These are phyloP conservation scores for Notodonta ziczac DNA, from an alignment of 2,888 invertebrate species.

Conservation along the genomic window DNA sequence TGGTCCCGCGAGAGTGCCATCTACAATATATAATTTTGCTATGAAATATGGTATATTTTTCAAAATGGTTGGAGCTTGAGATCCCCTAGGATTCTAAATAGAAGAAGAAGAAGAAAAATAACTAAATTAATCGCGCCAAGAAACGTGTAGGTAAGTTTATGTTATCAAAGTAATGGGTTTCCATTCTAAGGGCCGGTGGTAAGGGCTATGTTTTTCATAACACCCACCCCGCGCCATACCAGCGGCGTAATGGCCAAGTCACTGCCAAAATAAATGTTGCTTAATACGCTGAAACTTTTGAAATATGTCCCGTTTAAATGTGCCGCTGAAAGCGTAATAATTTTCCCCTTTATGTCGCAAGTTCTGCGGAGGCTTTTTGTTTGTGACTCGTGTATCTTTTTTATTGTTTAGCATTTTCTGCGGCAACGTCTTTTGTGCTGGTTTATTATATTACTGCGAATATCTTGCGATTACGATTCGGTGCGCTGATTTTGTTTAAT, in stretches of 20 bases:
- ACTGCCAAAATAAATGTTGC: constrained; percentile 84
- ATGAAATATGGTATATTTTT: no score
- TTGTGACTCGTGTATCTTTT: constrained; percentile 63
- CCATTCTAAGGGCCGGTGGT: constrained; percentile 41
- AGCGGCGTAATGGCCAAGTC: constrained; percentile 74
- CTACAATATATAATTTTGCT: no score
- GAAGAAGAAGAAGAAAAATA: no score
- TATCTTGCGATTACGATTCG: constrained; percentile 28
- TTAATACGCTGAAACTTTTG: constrained; percentile 83
- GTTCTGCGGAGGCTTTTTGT: constrained; percentile 62
- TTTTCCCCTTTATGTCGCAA: constrained; percentile 78
- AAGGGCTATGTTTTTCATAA: constrained; percentile 66
- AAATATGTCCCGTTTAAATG: constrained; percentile 83
- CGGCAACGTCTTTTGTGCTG: constrained; percentile 45
- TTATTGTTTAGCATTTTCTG: constrained; percentile 59
- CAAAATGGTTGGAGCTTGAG: no score
- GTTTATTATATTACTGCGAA: constrained; percentile 35
- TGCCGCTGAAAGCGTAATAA: constrained; percentile 82
- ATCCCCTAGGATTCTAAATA: no score
- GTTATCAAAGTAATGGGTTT: neutral
- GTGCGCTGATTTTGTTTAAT: constrained; percentile 18
- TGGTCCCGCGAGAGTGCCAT: no score
- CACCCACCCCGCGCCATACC: constrained; percentile 54
- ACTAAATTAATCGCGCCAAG: no score
- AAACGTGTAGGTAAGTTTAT: no score